Conservation (phyloP, 2,797 vertebrate genomes). For the Mus minutoides region DNA sequence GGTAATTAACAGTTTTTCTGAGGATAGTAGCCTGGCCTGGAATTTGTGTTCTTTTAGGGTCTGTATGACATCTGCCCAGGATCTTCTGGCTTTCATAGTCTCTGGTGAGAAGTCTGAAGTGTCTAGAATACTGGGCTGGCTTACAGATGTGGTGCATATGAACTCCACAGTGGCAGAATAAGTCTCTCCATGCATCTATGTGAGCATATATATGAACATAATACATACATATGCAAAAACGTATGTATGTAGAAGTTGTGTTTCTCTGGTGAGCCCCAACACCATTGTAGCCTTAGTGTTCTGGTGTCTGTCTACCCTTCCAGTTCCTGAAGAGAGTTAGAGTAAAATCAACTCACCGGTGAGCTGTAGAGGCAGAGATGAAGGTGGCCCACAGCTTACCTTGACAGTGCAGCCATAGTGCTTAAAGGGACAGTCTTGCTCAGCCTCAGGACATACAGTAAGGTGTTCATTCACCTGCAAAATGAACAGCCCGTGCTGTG, state of each 20-base stretch:
- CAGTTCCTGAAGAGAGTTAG: not conserved
- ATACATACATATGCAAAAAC: not conserved
- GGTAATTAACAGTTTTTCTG: no score
- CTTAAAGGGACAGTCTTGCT: conserved; percentile 91
- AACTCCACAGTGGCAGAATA: not conserved
- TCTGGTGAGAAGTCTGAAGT: no score
- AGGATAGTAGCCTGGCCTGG: no score
- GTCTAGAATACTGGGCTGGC: not conserved
- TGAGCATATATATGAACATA: not conserved
- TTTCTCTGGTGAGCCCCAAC: conserved; percentile 1
- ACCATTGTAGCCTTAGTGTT: not conserved
- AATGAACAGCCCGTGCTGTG: conserved; percentile 51
- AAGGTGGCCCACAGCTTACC: conserved; percentile 82
- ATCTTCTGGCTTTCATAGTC: no score
- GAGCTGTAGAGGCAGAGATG: not conserved
- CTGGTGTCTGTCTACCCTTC: not conserved
- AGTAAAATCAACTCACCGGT: not conserved
- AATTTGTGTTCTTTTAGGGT: no score
- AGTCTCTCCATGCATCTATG: not conserved
- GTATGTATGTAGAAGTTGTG: not conserved
- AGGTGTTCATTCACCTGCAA: conserved; percentile 88
- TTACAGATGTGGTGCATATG: not conserved
- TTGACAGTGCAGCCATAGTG: conserved; percentile 90
- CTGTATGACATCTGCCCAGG: no score
- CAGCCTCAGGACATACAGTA: conserved; percentile 88